Conservation (phyloP, 92 coral and sea anemone species). For the Epizoanthus fatuus region DNA sequence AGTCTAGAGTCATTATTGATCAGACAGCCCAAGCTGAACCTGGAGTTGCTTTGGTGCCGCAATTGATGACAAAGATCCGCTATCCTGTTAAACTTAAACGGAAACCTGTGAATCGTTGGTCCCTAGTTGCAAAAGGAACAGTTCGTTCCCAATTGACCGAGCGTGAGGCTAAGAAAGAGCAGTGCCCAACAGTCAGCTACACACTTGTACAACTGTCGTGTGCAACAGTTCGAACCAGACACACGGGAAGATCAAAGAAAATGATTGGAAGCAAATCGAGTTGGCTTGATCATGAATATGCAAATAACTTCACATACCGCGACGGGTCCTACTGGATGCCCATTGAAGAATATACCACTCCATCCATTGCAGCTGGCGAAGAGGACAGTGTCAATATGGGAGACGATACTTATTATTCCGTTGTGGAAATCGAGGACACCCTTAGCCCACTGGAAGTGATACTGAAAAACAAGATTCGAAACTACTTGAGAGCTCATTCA, state of each 20-base stretch:
- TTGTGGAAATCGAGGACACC: background rate
- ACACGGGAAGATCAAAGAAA: slow-evolving; percentile 3
- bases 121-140: too few species aligned
- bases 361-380: background rate
- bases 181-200: background rate
- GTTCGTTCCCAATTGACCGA: too few species aligned
- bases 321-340: slow-evolving; percentile 19
- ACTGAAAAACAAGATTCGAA: slow-evolving; percentile 9
- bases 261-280: slow-evolving; percentile 7
- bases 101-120: too few species aligned
- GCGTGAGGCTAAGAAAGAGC: background rate
- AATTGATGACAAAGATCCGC: too few species aligned
- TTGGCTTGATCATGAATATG: slow-evolving; percentile 24
- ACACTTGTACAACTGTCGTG: background rate
- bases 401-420: background rate
- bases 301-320: background rate
- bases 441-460: slow-evolving; percentile 11
- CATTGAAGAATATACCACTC: background rate
- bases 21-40: too few species aligned
- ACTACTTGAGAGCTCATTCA: slow-evolving; percentile 23
- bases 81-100: too few species aligned
- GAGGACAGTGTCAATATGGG: background rate
- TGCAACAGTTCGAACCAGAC: slow-evolving; percentile 17
- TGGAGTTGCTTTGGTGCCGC: too few species aligned
- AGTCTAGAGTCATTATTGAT: too few species aligned